These are phyloP conservation scores for Pemphigus obesinymphae DNA, from an alignment of 1,140 invertebrate genomes.

Conservation along the genomic window DNA sequence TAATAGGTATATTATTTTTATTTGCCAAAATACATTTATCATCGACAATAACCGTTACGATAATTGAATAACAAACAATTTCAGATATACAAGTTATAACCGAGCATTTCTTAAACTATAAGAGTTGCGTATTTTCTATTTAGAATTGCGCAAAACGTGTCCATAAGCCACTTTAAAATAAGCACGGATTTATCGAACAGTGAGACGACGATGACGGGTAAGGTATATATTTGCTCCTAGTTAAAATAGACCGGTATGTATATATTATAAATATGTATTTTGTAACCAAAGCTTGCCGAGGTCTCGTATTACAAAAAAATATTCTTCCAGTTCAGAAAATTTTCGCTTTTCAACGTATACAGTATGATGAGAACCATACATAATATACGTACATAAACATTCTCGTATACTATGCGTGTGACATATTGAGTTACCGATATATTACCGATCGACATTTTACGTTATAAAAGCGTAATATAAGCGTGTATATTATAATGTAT, in stretches of 20 bases:
- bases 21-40: no score
- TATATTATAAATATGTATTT: slow-evolving; percentile 9
- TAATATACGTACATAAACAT: background rate
- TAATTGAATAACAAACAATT: no score
- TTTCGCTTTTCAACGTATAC: background rate
- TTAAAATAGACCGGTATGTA: no score
- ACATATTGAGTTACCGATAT: slow-evolving; percentile 13
- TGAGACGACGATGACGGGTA: background rate
- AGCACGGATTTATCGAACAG: no score
- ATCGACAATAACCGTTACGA: no score
- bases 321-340: slow-evolving; percentile 15
- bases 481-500: background rate
- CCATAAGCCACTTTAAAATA: no score
- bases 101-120: no score
- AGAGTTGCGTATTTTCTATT: no score
- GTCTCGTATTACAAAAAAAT: background rate
- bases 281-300: slow-evolving; percentile 1
- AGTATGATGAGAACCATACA: background rate
- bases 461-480: background rate
- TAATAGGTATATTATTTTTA: no score
- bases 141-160: no score
- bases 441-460: background rate
- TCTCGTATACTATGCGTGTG: background rate
- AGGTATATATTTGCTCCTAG: no score
- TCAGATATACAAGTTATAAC: no score